These are phyloP conservation scores for Drosophila imparisetae DNA, from an alignment of 2,888 invertebrate genomes.

Conservation along the genomic window DNA sequence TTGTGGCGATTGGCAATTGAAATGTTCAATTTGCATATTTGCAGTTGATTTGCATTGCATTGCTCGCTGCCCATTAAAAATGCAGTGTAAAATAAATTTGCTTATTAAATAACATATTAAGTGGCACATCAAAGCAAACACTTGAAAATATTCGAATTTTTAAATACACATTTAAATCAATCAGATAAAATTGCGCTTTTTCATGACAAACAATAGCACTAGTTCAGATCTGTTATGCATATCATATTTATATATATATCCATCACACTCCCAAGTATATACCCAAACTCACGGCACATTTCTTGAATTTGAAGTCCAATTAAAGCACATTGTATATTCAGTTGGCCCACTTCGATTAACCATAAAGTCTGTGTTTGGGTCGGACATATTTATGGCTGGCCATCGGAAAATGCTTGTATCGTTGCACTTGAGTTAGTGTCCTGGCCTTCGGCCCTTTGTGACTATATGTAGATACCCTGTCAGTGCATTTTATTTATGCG, in stretches of 20 bases:
- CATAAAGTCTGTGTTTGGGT: slow-evolving; percentile 8
- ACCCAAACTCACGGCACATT: background rate
- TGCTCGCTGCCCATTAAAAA: slow-evolving; percentile 5
- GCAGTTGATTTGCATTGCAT: slow-evolving; percentile 31
- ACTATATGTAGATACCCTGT: slow-evolving; percentile 21
- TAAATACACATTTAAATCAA: background rate
- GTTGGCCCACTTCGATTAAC: slow-evolving; percentile 8
- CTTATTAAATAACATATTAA: background rate
- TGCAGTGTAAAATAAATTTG: background rate
- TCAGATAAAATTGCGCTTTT: background rate
- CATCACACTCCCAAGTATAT: background rate
- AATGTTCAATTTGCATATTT: slow-evolving; percentile 20
- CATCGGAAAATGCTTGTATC: slow-evolving; percentile 28
- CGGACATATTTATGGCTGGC: slow-evolving; percentile 41
- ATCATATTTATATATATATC: background rate
- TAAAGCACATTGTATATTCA: slow-evolving; percentile 13
- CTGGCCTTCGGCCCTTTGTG: slow-evolving; percentile 24
- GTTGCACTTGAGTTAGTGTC: slow-evolving; percentile 50
- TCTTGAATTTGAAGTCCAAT: background rate
- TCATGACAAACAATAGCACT: background rate
- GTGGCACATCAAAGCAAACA: background rate
- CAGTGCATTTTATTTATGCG: slow-evolving; percentile 51
- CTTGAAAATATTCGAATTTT: background rate
- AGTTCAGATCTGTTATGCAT: background rate
- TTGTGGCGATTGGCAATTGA: slow-evolving; percentile 22